These are phyloP conservation scores for Nematolebias whitei DNA, from an alignment of 2,113 vertebrate genomes.

Conservation along the genomic window DNA sequence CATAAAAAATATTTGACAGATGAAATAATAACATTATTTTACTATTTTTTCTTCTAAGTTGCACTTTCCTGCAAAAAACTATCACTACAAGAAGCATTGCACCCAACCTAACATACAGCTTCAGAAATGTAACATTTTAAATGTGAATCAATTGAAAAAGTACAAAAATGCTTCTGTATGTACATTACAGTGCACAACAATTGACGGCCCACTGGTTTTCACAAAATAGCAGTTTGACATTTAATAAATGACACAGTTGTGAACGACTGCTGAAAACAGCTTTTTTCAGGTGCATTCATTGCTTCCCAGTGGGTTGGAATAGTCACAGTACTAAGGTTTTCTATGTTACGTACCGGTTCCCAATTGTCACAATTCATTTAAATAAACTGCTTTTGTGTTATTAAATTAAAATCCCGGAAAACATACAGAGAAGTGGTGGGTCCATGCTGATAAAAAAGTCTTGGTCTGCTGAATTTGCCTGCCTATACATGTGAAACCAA, in stretches of 20 bases:
- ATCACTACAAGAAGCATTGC: not conserved
- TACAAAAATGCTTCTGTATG: not conserved
- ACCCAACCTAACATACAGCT: not conserved
- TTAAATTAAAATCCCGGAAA: conserved; percentile 16
- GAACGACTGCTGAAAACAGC: not conserved
- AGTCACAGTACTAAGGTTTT: not conserved
- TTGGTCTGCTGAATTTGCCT: not conserved
- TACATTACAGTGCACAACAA: not conserved
- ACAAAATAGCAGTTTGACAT: conserved; percentile 26
- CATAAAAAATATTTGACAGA: too few relatives aligned
- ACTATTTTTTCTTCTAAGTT: not conserved
- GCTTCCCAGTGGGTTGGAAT: conserved; percentile 13
- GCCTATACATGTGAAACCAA: conserved; percentile 8
- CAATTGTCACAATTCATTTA: conserved; percentile 8
- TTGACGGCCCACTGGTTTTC: conserved; percentile 1
- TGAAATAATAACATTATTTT: not conserved
- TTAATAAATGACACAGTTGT: conserved; percentile 14
- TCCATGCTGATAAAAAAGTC: not conserved
- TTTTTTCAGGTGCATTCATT: not conserved
- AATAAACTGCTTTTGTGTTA: not conserved
- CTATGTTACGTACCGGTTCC: not conserved
- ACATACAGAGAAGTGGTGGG: not conserved
- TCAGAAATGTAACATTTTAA: not conserved
- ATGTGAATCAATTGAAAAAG: not conserved
- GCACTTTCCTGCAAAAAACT: not conserved